Evolutionary conservation across 1,140 invertebrate species (phyloP).

Genomic region (Diabrotica undecimpunctata): DNA sequence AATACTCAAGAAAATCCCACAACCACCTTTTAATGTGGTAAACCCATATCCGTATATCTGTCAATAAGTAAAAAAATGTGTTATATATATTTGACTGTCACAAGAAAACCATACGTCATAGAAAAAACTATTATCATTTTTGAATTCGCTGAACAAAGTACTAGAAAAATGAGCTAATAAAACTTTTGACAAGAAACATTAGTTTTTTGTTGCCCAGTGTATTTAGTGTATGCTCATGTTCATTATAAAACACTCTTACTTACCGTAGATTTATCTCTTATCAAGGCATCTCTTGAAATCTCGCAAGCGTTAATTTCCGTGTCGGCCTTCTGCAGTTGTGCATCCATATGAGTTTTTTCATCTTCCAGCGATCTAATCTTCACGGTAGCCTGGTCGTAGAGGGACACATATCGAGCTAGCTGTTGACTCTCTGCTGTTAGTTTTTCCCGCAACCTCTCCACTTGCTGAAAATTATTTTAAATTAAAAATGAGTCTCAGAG

Average conservation of each 20-base stretch:
- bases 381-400: constrained; percentile 59
- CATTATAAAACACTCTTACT: constrained; percentile 25
- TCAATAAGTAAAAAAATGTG: no score
- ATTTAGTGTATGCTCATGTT: no score
- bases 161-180: no score
- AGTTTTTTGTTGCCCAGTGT: no score
- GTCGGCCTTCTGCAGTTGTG: constrained; percentile 68
- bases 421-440: constrained; percentile 59
- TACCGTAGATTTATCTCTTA: constrained; percentile 64
- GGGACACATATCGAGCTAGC: constrained; percentile 59
- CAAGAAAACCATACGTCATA: no score
- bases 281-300: constrained; percentile 59
- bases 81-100: no score
- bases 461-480: constrained; percentile 54
- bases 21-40: no score
- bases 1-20: no score
- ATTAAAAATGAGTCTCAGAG: constrained; percentile 1
- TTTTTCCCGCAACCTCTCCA: constrained; percentile 67
- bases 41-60: no score
- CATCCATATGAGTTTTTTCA: constrained; percentile 62
- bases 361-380: constrained; percentile 65
- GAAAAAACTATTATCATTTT: no score
- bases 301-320: constrained; percentile 64
- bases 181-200: no score
- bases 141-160: no score